These are phyloP conservation scores for Xanthorhoe spadicearia DNA, from an alignment of 2,888 invertebrate species.

Conservation along the genomic window DNA sequence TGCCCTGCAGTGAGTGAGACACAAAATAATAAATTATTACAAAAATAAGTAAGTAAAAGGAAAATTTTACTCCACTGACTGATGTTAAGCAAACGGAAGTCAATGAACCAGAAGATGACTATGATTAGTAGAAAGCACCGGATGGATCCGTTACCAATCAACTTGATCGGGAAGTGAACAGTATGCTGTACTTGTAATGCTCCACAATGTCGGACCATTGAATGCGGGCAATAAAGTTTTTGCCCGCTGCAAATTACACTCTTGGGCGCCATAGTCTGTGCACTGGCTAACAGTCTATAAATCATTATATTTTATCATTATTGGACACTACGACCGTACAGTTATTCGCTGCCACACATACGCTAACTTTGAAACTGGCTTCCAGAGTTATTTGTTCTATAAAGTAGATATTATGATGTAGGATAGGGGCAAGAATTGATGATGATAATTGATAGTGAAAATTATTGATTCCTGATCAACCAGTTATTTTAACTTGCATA, in stretches of 20 bases:
- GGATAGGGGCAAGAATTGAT: too few relatives aligned
- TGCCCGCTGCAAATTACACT: constrained; percentile 65
- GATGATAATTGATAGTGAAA: constrained; percentile 2
- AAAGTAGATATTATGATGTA: constrained; percentile 5
- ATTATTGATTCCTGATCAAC: constrained; percentile 14
- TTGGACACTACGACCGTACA: constrained; percentile 29
- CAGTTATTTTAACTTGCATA: constrained; percentile 25
- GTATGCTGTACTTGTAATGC: constrained; percentile 42
- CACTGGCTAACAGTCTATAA: constrained; percentile 66
- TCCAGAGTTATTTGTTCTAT: neutral
- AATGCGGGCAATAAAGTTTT: constrained; percentile 61
- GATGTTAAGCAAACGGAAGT: constrained; percentile 15
- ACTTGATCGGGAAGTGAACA: constrained; percentile 41
- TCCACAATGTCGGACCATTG: constrained; percentile 40
- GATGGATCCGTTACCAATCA: constrained; percentile 43
- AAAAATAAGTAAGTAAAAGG: too few relatives aligned
- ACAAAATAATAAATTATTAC: too few relatives aligned
- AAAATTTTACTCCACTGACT: too few relatives aligned
- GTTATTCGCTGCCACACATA: constrained; percentile 11
- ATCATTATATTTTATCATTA: constrained; percentile 62
- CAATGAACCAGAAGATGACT: constrained; percentile 38
- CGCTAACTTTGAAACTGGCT: constrained; percentile 10
- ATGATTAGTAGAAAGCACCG: constrained; percentile 36
- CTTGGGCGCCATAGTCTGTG: constrained; percentile 56
- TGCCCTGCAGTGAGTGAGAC: too few relatives aligned